Conservation (phyloP, 92 coral and sea anemone species). For the Isaurus tuberculatus region DNA sequence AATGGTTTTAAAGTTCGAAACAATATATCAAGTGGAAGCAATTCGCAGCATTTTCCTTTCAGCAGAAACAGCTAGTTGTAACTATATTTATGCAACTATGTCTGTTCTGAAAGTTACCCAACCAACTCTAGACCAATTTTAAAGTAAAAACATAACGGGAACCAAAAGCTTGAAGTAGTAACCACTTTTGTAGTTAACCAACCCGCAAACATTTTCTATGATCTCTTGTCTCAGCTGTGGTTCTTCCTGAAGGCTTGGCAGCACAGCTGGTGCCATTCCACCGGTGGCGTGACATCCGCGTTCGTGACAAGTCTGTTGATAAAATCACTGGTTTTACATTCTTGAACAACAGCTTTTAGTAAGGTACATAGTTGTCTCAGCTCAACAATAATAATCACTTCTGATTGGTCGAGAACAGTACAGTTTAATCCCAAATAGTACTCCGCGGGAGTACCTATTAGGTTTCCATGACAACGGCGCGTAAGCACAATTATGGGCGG, state of each 20-base stretch:
- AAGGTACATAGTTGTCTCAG: neutral
- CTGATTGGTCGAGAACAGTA: no score
- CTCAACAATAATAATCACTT: no score
- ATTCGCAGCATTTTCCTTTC: no score
- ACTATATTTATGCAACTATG: no score
- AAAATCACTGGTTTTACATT: neutral
- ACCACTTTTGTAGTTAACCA: neutral
- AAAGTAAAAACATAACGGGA: neutral
- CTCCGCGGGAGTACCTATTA: no score
- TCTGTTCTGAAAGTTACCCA: no score
- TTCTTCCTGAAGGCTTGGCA: conserved; percentile 57
- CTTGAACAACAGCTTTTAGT: neutral
- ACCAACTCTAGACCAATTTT: neutral
- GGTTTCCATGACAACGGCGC: no score
- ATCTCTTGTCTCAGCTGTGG: conserved; percentile 60
- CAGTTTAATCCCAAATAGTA: no score
- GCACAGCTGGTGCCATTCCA: conserved; percentile 84
- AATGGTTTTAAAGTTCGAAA: no score
- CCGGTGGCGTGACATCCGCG: conserved; percentile 91
- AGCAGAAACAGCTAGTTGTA: no score
- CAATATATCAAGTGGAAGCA: no score
- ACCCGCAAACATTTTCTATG: conserved; percentile 74
- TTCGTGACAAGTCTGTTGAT: conserved; percentile 77
- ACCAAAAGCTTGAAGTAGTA: neutral
- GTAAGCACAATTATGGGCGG: no score